Conservation (phyloP, 2,797 vertebrate species). For the Dromococcyx pavoninus region DNA sequence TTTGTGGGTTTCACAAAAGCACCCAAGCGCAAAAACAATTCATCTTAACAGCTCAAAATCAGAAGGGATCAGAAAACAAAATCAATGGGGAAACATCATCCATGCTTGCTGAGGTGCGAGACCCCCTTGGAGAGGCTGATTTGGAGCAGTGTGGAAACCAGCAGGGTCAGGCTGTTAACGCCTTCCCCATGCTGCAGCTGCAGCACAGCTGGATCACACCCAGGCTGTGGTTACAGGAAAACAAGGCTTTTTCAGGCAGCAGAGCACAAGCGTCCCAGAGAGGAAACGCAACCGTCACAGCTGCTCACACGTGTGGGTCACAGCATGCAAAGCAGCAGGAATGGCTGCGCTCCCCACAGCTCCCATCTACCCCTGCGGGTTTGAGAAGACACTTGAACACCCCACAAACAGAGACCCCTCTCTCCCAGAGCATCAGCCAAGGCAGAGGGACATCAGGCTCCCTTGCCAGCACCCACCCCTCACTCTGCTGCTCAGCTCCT, state of each 20-base stretch:
- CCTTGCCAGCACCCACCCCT: not conserved
- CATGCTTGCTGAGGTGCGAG: not conserved
- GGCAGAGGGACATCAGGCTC: not conserved
- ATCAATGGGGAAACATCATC: not conserved
- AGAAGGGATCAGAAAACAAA: not conserved
- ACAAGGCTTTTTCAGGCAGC: not conserved
- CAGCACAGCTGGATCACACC: not conserved
- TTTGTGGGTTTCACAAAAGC: rapidly evolving
- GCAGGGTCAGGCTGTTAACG: not conserved
- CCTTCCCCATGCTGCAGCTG: not conserved
- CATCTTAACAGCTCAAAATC: not conserved
- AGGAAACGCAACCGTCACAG: not conserved
- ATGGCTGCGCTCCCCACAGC: not conserved
- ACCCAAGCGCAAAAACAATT: not conserved
- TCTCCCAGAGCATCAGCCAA: not conserved
- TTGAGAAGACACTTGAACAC: not conserved
- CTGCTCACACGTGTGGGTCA: not conserved
- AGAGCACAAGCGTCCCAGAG: not conserved
- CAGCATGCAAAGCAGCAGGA: not conserved
- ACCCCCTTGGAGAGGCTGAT: not conserved
- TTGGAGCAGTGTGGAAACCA: rapidly evolving
- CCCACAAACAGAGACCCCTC: not conserved
- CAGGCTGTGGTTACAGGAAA: not conserved
- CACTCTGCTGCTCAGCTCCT: rapidly evolving
- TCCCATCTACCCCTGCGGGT: rapidly evolving